A percentile compares a stretch with the other conserved stretches of the same genome.
Conservation (phyloP, 2,797 vertebrate genomes). For the Sebastes dallii region DNA sequence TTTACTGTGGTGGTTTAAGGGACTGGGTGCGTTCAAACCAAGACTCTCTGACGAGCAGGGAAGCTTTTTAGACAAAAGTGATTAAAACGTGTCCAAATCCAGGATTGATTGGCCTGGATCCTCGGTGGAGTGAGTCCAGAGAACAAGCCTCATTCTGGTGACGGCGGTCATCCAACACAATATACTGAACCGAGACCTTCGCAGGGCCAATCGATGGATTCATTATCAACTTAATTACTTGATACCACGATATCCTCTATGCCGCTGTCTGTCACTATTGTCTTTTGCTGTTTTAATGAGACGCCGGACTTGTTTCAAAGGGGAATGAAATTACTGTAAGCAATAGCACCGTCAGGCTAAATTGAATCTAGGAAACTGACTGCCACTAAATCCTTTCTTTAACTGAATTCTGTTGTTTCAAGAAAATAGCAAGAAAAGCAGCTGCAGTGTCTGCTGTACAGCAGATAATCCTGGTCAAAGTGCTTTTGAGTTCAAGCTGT, state of each 20-base stretch:
- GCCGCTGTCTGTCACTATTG: slow-evolving; percentile 19
- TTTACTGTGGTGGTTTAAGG: not conserved
- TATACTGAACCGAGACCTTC: slow-evolving; percentile 59
- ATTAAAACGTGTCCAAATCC: slow-evolving; percentile 62
- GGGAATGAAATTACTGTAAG: slow-evolving; percentile 29
- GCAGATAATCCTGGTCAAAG: not conserved
- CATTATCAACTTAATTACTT: slow-evolving; percentile 75
- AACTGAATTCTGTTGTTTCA: not conserved
- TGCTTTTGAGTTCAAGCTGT: not conserved
- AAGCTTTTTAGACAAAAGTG: slow-evolving; percentile 46
- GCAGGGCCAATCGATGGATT: slow-evolving; percentile 72
- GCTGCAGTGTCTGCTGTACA: not conserved
- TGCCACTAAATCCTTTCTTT: not conserved
- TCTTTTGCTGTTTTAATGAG: slow-evolving; percentile 42
- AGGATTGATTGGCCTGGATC: slow-evolving; percentile 59
- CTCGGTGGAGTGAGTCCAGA: slow-evolving; percentile 50
- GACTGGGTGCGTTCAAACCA: not conserved
- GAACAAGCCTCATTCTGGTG: slow-evolving; percentile 48
- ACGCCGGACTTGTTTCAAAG: slow-evolving; percentile 28
- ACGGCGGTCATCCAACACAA: slow-evolving; percentile 65
- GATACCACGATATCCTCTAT: slow-evolving; percentile 43
- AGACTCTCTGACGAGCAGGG: slow-evolving; percentile 14
- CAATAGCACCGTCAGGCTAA: slow-evolving; percentile 13
- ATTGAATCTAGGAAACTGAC: slow-evolving; percentile 20
- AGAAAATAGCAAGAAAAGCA: not conserved